Evolutionary conservation across 2,113 vertebrate species (phyloP), one percentile per base, ranked within the genome.

Genomic region (Nesoenas mayeri): DNA sequence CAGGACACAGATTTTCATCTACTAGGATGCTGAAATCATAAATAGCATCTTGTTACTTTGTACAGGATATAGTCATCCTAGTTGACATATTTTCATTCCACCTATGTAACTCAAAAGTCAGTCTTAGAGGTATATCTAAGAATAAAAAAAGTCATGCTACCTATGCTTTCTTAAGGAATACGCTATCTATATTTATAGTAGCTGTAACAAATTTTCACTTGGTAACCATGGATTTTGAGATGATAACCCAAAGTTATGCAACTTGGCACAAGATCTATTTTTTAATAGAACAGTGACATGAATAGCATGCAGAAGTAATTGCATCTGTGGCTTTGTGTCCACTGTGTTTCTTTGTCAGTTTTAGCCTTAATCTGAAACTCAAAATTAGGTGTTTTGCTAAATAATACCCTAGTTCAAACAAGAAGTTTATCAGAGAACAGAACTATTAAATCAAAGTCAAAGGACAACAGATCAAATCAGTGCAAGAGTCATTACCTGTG

Each of bases 251-350:
- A 50, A 77, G 12, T 53, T 57, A 29, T 2, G 8, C 2, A 60
- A 3, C 2, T 6, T 66, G 6, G 7, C 17, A 36, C 8, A 89
- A 42, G 18, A 29, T 26, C 5, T 36, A 24, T 15, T 28, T 90
- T 79, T 77, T 29, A 8, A 4, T 22, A 29, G 3, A 42, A 50
- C 14, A 9, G 2, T 40, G 16, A 40, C 1, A 36, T 2, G 6
- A 65, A 36, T 11, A 3, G 2, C 6, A 53, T 6, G 4, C 6
- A 44, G 34, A 62, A 78, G 4, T 2, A 5, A 5, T 3, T 16
- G 8, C 5, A 32, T 56, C 6, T 54, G 26, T 80, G 62, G 4
- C 36, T 62, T 5, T 36, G 5, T 47, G 5, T 18, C 29, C 8
- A 15, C 12, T 38, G 8, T 8, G 3, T 26, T 53, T 65, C 32